Base-by-base conservation (phyloP, 2,888 invertebrate genomes). In the Dione juno region DNA sequence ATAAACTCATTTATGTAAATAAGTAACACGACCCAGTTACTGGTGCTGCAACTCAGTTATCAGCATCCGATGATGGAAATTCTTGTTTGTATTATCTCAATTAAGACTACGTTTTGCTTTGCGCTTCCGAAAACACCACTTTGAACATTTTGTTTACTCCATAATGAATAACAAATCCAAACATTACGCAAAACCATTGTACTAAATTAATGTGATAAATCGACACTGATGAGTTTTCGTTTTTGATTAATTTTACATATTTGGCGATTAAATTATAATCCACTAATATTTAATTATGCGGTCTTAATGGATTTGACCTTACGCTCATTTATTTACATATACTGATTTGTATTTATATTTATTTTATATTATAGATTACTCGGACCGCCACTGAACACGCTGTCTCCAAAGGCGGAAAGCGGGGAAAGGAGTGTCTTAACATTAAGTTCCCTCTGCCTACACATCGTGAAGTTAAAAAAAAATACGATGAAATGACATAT, bases 51-150 rank as follows among this genome's bases (percentile, higher is more conserved):
- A 74, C 66, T 73, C 75, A 74, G 76, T 74, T 71, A 84, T 86
- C 86, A 84, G 85, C 83, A 81, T 80, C 81, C 81, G 80, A 81
- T 82, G 84, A 85, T 86, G 84, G 83, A 82, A 84, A 84, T 84
- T 84, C 87, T 88, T 91, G 89, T 92, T 92, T 90, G 84, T 86
- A 84, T 87, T 86, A 88, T 89, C 87, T 89, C 89, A 91, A 91
- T 92, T 91, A 91, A 92, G 89, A 87, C 87, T 88, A 86, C 86
- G 87, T 88, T 87, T 84, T 90, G 88, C 90, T 89, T 90, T 84
- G 73, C 79, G 79, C 80, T 79, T 80, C 79, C 74, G 81, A 81
- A 85, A 82, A 84, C 83, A 86, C 85, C 84, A 86, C 86, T 88
- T 88, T 83, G 81, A 80, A 83, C 83, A 84, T 84, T 84, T 83